Evolutionary conservation across 2,113 vertebrate genomes (phyloP).

Genomic region (rat (Rattus norvegicus)): DNA sequence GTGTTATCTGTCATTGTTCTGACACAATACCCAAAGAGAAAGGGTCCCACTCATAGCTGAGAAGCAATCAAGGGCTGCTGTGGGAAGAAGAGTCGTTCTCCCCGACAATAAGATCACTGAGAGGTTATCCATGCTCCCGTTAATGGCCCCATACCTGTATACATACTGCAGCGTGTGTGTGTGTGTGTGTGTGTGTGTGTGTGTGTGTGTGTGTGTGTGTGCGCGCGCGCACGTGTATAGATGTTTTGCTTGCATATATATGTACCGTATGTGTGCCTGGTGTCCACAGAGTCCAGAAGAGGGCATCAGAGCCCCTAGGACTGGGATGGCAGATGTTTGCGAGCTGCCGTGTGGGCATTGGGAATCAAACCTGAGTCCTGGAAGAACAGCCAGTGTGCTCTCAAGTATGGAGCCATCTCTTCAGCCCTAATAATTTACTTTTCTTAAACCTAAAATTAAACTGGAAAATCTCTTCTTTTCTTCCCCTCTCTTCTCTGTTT

Average conservation of each 20-base stretch:
- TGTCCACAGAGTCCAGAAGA: background rate
- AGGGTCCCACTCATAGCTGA: background rate
- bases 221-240: too few species aligned
- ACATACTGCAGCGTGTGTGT: background rate
- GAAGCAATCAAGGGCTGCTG: background rate
- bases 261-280: too few species aligned
- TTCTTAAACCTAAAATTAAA: background rate
- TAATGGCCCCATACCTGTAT: background rate
- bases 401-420: background rate
- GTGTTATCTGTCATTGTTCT: too few species aligned
- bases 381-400: background rate
- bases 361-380: background rate
- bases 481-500: background rate
- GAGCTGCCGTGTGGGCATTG: background rate
- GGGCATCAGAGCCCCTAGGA: background rate
- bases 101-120: background rate
- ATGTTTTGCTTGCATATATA: too few species aligned
- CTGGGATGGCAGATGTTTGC: background rate
- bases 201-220: too few species aligned
- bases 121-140: background rate
- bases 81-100: background rate
- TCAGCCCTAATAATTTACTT: background rate
- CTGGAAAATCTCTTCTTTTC: background rate
- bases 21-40: background rate
- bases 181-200: too few species aligned